These are phyloP conservation scores for Nomada fucata DNA, from an alignment of 2,888 invertebrate species.

Conservation along the genomic window DNA sequence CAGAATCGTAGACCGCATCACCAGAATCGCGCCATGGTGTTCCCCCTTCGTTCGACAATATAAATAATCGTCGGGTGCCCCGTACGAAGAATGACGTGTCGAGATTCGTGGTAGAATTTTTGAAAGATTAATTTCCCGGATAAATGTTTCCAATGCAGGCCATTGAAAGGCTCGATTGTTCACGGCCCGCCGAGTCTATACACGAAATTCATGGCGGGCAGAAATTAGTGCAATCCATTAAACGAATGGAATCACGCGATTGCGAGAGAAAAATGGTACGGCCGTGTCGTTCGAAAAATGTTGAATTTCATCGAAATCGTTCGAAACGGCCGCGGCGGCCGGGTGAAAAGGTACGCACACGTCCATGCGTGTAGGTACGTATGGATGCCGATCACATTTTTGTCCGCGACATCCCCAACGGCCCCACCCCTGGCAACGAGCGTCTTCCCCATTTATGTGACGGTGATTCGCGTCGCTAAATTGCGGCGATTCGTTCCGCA, in stretches of 20 bases:
- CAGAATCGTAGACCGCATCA: too few species aligned
- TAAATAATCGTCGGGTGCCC: not conserved
- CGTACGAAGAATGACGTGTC: not conserved
- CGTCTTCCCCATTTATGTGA: conserved; percentile 65
- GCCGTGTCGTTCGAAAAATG: not conserved
- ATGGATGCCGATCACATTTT: not conserved
- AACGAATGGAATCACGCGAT: conserved; percentile 5
- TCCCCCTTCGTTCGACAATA: not conserved
- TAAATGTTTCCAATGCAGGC: conserved; percentile 15
- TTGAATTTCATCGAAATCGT: not conserved
- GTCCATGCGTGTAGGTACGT: too few species aligned
- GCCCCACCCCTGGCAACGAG: conserved; percentile 39
- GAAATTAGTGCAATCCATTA: conserved; percentile 9
- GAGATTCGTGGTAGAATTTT: not conserved
- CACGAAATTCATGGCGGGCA: not conserved
- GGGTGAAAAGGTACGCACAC: conserved; percentile 1
- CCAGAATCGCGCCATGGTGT: too few species aligned
- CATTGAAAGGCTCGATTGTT: not conserved
- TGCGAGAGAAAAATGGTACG: not conserved
- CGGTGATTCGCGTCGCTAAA: conserved; percentile 71
- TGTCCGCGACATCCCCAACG: conserved; percentile 8
- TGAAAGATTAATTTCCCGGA: conserved; percentile 23
- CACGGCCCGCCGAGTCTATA: conserved; percentile 6
- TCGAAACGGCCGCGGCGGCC: not conserved
- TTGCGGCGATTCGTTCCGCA: conserved; percentile 76